Base-by-base conservation (phyloP, 2,113 vertebrate species). In the Saguinus midas region DNA sequence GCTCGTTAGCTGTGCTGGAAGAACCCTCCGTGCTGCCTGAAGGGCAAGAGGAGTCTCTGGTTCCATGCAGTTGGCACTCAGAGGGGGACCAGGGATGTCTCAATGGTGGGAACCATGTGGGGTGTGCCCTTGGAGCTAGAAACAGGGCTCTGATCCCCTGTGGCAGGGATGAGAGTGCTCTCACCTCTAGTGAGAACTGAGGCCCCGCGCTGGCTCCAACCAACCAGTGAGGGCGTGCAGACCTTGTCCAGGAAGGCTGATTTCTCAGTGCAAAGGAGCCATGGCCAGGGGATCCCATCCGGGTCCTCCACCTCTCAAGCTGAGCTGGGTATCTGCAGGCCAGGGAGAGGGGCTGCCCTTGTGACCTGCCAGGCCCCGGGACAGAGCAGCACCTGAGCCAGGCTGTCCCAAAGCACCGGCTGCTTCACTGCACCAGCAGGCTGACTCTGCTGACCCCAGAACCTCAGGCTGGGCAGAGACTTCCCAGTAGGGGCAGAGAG, bases 311-410 rank as follows among this genome's bases (percentile, higher is more conserved):
- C 64, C 45, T 72, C 29, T 16, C 13, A 27, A 61, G 75, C 75
- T 72, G 50, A 84, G 40, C 78, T 37, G 23, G 75, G 37, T 3
- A 0, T 75, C 64, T 52, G 13, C n/a, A n/a, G n/a, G n/a, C n/a
- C n/a, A n/a, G n/a, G n/a, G n/a, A n/a, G n/a, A n/a, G n/a, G n/a
- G n/a, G n/a, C n/a, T n/a, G n/a, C n/a, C n/a, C n/a, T n/a, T n/a
- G n/a, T n/a, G n/a, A n/a, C n/a, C n/a, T n/a, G n/a, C n/a, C 40
- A 29, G 57, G 32, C 66, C 61, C 48, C 10, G 82, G 25, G 29
- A 50, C 0, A 0, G 43, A 87, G 52, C 0, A 0, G 45, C 25
- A 12, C n/a, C 43, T 58, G 29, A 0, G 0, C 8, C 5, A 18
- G 52, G 57, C 83, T 78, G 57, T 40, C 92, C 52, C 57, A 40